Conservation (phyloP, 2,797 vertebrate genomes). For the Aythya fuligula region DNA sequence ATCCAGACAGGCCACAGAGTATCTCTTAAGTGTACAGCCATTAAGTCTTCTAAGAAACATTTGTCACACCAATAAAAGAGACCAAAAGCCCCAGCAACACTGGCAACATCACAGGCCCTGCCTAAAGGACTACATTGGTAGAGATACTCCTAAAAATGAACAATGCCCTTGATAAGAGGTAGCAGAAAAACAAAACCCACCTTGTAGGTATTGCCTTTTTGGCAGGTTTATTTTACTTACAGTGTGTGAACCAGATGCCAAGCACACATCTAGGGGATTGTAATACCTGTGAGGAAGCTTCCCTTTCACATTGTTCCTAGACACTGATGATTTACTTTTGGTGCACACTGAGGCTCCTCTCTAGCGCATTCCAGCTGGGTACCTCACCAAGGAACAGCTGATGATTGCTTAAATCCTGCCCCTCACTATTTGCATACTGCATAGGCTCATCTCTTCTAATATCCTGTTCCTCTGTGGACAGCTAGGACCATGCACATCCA, state of each 20-base stretch:
- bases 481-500: neutral
- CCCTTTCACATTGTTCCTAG: neutral
- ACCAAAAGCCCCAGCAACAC: neutral
- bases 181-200: neutral
- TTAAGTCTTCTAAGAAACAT: neutral
- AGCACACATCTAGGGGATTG: neutral
- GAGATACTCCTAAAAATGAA: neutral
- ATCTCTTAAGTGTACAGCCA: neutral
- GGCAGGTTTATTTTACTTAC: neutral
- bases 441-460: neutral
- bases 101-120: neutral
- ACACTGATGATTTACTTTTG: neutral
- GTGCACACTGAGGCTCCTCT: neutral
- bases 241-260: neutral
- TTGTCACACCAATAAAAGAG: neutral
- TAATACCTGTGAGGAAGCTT: neutral
- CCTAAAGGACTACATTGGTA: fast-evolving
- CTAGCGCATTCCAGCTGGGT: neutral
- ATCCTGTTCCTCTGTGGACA: neutral
- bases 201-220: neutral
- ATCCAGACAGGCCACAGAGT: neutral
- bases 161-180: fast-evolving
- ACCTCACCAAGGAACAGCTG: neutral
- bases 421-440: neutral
- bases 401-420: neutral